Evolutionary conservation across 2,113 vertebrate species (phyloP), one percentile per base, ranked within the genome.

Genomic region (Heterochromis multidens): DNA sequence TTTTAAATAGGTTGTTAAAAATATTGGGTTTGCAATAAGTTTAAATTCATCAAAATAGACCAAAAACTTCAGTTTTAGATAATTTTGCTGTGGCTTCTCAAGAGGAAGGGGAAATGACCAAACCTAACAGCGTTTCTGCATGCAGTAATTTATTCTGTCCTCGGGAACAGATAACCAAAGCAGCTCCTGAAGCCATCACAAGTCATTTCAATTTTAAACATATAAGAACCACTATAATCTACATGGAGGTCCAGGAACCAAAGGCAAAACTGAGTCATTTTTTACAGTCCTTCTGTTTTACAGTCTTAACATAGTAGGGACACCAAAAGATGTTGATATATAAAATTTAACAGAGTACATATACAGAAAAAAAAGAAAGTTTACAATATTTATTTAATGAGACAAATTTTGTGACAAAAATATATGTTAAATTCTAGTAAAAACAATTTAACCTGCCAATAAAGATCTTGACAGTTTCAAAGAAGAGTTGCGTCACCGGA

Each of bases 141-240:
- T 43, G 63, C 40, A 86, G 70, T 60, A 62, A 78, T 79, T 87
- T 78, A 79, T 63, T 57, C 33, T 58, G 37, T 7, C 77, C 77
- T 78, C 3, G 35, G 84, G 59, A 77, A 79, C 63, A 83, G 79
- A 76, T 86, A 87, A 88, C 76, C 78, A 81, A 76, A 87, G 84
- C 62, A 79, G 49, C 56, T 72, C 82, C 12, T 37, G 17, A 70
- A 59, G 82, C 77, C 63, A 86, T 84, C 81, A 89, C 85, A 85
- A 87, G 67, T 74, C 4, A 86, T 88, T 91, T 83, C 37, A 81
- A 57, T 74, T 81, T 86, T 78, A 79, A 82, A 61, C 49, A 87
- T 83, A 81, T 63, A 56, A 92, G n/a, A n/a, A n/a, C 67, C 63
- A 8, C 37, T 85, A 52, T 85, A 85, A 83, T 91, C 72, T 79